These are phyloP conservation scores for Pristionchus mayeri DNA, from an alignment of 2,888 invertebrate genomes.

Conservation along the genomic window DNA sequence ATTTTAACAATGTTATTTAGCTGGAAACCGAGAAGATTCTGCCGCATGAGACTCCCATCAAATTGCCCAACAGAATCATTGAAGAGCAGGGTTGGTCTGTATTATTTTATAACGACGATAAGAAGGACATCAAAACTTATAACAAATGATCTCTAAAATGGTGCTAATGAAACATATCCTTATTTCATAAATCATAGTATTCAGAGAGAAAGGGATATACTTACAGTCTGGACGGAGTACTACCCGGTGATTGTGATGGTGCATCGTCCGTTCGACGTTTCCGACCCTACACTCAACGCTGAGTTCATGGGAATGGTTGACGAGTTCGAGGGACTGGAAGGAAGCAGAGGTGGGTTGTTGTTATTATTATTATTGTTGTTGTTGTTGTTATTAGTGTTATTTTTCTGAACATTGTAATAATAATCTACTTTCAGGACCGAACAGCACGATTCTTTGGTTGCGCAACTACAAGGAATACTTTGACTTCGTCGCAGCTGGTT, in stretches of 20 bases:
- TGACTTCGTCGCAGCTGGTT: conserved; percentile 52
- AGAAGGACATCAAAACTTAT: no score
- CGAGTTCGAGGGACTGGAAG: conserved; percentile 70
- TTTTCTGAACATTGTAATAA: neutral
- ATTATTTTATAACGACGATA: no score
- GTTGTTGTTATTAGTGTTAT: neutral
- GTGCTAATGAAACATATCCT: no score
- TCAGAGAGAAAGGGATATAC: no score
- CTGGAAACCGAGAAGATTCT: conserved; percentile 74
- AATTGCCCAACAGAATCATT: conserved; percentile 70
- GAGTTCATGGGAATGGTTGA: conserved; percentile 63
- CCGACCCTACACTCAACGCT: conserved; percentile 52
- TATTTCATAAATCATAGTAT: no score
- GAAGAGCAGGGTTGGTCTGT: conserved; percentile 59
- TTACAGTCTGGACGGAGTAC: conserved; percentile 71
- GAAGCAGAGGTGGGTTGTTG: conserved; percentile 61
- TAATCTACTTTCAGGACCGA: conserved; percentile 54
- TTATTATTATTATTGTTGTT: neutral
- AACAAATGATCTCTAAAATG: no score
- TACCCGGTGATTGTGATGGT: conserved; percentile 74
- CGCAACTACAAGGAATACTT: conserved; percentile 70
- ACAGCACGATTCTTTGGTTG: conserved; percentile 71
- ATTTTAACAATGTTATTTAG: no score
- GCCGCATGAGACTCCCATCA: conserved; percentile 69
- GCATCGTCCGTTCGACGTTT: conserved; percentile 69